A percentile compares a stretch with the other conserved stretches of the same genome.
Conservation (phyloP, 2,888 invertebrate species). For the Hydrotaea diabolus region DNA sequence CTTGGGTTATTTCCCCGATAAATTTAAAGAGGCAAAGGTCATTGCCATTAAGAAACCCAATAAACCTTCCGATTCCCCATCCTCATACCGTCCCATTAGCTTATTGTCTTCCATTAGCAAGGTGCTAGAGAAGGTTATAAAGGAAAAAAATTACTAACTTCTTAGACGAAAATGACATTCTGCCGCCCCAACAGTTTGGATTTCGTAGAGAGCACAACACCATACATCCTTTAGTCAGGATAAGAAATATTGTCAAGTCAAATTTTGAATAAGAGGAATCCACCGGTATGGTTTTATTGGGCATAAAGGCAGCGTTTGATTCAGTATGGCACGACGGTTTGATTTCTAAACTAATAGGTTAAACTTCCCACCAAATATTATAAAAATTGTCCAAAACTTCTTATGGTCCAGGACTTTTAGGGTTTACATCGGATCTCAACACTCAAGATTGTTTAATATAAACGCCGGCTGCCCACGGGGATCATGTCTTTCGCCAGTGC, state of each 20-base stretch:
- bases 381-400: neutral
- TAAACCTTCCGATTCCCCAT: conserved; percentile 19
- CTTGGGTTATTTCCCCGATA: conserved; percentile 38
- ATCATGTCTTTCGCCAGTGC: neutral
- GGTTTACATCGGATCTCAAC: neutral
- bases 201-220: conserved; percentile 72
- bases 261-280: conserved; percentile 69
- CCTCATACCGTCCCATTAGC: conserved; percentile 21
- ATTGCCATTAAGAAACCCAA: conserved; percentile 44
- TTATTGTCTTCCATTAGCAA: conserved; percentile 53
- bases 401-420: neutral
- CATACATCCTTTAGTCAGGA: conserved; percentile 70
- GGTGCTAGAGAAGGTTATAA: conserved; percentile 56
- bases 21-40: conserved; percentile 27
- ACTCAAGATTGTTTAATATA: neutral
- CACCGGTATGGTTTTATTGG: conserved; percentile 34
- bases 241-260: conserved; percentile 68
- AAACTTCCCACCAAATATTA: neutral
- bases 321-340: conserved; percentile 72
- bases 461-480: neutral
- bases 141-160: conserved; percentile 45
- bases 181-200: conserved; percentile 50
- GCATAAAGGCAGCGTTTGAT: conserved; percentile 72
- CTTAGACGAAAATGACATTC: conserved; percentile 48
- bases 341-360: neutral